Percentiles rank a stretch among this genome's conserved stretches.
phyloP scores from a whole-genome alignment of 2,797 vertebrate genomes.

The Periparus ater region DNA sequence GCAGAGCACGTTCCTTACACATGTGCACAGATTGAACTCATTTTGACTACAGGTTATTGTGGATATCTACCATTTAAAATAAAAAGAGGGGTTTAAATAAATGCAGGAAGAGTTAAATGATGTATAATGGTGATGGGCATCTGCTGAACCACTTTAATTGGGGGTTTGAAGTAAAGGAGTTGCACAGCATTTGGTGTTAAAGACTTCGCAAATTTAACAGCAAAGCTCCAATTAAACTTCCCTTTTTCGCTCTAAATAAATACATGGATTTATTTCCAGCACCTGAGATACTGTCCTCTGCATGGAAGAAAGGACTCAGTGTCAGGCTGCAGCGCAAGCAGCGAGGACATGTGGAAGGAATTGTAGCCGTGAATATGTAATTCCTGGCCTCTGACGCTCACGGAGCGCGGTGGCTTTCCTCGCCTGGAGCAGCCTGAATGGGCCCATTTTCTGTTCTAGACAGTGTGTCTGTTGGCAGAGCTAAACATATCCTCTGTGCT shows the following conservation, averaged over 20 bases:
- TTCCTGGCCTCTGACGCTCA: slow-evolving; percentile 23
- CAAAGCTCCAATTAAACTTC: neutral
- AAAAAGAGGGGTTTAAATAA: neutral
- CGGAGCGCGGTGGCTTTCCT: neutral
- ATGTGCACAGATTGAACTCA: neutral
- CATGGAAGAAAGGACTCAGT: slow-evolving; percentile 4
- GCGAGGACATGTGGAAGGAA: slow-evolving; percentile 39
- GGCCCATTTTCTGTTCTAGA: slow-evolving; percentile 37
- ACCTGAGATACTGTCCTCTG: neutral
- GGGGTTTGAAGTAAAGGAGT: neutral
- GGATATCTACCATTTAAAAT: neutral
- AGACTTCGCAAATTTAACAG: neutral
- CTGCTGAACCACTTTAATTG: neutral
- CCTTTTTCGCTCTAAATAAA: slow-evolving; percentile 27
- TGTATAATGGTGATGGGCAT: neutral
- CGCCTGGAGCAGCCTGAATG: slow-evolving; percentile 43
- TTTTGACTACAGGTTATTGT: neutral
- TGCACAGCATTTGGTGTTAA: neutral
- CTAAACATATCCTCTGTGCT: slow-evolving; percentile 17
- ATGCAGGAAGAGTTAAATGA: neutral
- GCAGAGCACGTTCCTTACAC: slow-evolving; percentile 22
- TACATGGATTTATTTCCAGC: slow-evolving; percentile 10
- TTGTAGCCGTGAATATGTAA: neutral
- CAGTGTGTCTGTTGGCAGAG: slow-evolving; percentile 58
- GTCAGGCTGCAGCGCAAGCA: neutral